Base-by-base conservation (phyloP, 2,888 invertebrate species). In the Diarsia dahlii region DNA sequence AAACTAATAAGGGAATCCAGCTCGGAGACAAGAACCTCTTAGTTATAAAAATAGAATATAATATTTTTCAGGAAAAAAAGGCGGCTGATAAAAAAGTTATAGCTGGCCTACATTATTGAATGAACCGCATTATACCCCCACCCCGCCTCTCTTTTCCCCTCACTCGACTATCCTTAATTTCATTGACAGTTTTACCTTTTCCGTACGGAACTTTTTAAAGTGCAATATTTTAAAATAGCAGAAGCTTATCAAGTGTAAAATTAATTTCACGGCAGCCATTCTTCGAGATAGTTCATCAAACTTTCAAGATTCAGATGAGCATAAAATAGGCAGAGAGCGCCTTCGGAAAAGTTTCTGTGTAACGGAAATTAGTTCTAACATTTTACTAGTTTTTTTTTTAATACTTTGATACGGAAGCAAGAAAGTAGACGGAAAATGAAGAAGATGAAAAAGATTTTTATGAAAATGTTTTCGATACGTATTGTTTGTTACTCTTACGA, bases 181-280 rank as follows among this genome's bases (percentile, higher is more conserved):
- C 65, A 83, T 71, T 80, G 83, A 70, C 83, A 71, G 77, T 77
- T 80, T 72, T 81, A 73, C 65, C 74, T 70, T 84, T 83, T 78
- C 73, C 65, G 64, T 54, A 62, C 46, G 39, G n/a, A 84, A 74
- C 75, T 71, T 82, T 83, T 78, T 71, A 81, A 86, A 84, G 80
- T 76, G 79, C 78, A 76, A 75, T 79, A 84, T 87, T 78, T 85
- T 85, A 85, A 90, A 91, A 90, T 90, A 89, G 82, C 90, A 81
- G 76, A 81, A 88, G 84, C 89, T 92, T 91, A 90, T 91, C 90
- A 92, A 94, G 93, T 93, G 92, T 93, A 89, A 94, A 94, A 94
- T 93, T 92, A 94, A 93, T 93, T 94, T 91, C 80, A 87, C 89
- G 90, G 90, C 89, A 90, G 88, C 89, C 87, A 89, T 90, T 89